These are phyloP conservation scores for Aphelenchoides besseyi DNA, from an alignment of 1,140 invertebrate species.

Conservation along the genomic window DNA sequence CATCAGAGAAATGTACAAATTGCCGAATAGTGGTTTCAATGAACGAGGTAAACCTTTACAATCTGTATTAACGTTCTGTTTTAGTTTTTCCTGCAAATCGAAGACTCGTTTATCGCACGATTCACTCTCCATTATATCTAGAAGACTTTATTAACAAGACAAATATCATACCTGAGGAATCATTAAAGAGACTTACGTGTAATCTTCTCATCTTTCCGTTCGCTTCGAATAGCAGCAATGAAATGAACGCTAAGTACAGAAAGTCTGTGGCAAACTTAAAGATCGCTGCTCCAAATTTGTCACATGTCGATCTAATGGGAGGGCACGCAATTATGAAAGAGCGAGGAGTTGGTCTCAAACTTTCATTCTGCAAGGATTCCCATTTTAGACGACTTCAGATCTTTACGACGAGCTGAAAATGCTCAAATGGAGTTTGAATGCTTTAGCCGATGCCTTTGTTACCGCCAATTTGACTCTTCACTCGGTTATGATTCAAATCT, in stretches of 20 bases:
- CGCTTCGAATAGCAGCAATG: neutral
- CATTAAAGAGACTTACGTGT: neutral
- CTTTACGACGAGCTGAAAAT: neutral
- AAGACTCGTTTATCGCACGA: slow-evolving; percentile 3
- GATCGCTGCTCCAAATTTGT: neutral
- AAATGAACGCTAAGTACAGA: neutral
- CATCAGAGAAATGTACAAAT: neutral
- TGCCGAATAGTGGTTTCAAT: neutral
- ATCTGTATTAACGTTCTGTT: neutral
- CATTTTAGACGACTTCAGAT: neutral
- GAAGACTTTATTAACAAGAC: neutral
- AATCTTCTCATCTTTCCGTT: slow-evolving; percentile 6
- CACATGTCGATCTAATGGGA: neutral
- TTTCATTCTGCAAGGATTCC: too few relatives aligned
- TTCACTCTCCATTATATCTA: neutral
- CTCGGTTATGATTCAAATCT: slow-evolving; percentile 1
- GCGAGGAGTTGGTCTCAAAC: neutral
- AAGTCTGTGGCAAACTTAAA: neutral
- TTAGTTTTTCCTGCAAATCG: neutral
- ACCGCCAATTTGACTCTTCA: slow-evolving; percentile 1
- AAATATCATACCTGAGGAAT: neutral
- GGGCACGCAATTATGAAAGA: neutral
- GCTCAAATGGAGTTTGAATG: neutral
- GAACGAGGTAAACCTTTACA: neutral
- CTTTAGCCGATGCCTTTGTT: neutral